A percentile compares a stretch with the other conserved stretches of the same genome.
Evolutionary conservation across 1,140 invertebrate genomes (phyloP).

Genomic region (Trialeurodes vaporariorum): DNA sequence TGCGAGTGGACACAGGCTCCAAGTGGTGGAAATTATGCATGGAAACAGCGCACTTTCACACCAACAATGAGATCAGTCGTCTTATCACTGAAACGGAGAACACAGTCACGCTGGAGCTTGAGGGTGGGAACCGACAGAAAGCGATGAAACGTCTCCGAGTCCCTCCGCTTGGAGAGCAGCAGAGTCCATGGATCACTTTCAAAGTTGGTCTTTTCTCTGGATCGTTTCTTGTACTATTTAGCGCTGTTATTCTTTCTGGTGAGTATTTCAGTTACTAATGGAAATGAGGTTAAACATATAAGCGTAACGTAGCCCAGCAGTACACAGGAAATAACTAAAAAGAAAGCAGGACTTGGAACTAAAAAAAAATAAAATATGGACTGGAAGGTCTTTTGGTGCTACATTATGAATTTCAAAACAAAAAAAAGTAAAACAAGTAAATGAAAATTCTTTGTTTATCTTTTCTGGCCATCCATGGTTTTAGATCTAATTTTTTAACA

Average conservation of each 20-base stretch:
- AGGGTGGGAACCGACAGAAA: slow-evolving; percentile 65
- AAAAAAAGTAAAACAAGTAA: too few species aligned
- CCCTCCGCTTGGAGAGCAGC: slow-evolving; percentile 72
- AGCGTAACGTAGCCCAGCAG: too few species aligned
- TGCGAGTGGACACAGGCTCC: slow-evolving; percentile 44
- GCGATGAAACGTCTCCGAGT: slow-evolving; percentile 81
- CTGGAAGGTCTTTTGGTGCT: too few species aligned
- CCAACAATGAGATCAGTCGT: slow-evolving; percentile 76
- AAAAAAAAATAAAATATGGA: too few species aligned
- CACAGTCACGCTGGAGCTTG: slow-evolving; percentile 67
- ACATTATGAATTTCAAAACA: too few species aligned
- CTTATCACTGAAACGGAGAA: slow-evolving; percentile 74
- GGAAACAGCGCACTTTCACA: slow-evolving; percentile 70
- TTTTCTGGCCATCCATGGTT: too few species aligned
- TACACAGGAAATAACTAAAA: too few species aligned
- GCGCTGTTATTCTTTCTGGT: slow-evolving; percentile 60
- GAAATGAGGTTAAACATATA: too few species aligned
- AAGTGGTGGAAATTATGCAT: slow-evolving; percentile 70
- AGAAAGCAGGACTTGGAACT: too few species aligned
- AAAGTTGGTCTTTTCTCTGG: slow-evolving; percentile 72
- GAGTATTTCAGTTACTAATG: too few species aligned
- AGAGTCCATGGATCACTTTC: slow-evolving; percentile 72
- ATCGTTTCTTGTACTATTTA: slow-evolving; percentile 62
- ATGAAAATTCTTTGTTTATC: too few species aligned
- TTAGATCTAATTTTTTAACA: too few species aligned